Evolutionary conservation across 92 coral and sea anemone genomes (phyloP).

Genomic region (Anthopleura xanthogrammica): DNA sequence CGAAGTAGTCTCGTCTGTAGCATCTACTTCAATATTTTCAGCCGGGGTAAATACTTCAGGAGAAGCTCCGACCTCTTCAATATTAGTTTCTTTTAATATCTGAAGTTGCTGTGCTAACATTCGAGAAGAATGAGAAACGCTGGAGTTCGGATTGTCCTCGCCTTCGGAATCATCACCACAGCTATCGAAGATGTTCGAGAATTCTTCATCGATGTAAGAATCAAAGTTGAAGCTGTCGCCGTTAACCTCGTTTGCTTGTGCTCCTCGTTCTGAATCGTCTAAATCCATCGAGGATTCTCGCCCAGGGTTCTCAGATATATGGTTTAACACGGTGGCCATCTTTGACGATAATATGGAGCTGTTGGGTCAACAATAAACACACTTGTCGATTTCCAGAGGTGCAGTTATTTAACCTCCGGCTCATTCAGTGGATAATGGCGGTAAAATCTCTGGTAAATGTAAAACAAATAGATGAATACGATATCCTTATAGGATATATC

Average conservation of each 20-base stretch:
- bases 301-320: not conserved
- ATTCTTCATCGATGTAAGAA: slow-evolving; percentile 41
- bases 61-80: slow-evolving; percentile 13
- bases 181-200: not conserved
- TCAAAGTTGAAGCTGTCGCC: slow-evolving; percentile 21
- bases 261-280: slow-evolving; percentile 9
- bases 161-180: not conserved
- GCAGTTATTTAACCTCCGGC: not conserved
- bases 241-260: slow-evolving; percentile 10
- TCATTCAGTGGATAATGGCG: not conserved
- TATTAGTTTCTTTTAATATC: slow-evolving; percentile 21
- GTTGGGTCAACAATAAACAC: not conserved
- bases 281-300: slow-evolving; percentile 21
- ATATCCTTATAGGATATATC: not conserved
- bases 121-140: slow-evolving; percentile 4
- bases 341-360: not conserved
- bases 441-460: not conserved
- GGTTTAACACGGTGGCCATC: slow-evolving; percentile 6
- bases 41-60: not conserved
- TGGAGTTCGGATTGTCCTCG: slow-evolving; percentile 4
- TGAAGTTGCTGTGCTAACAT: slow-evolving; percentile 39
- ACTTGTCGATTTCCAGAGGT: slow-evolving; percentile 11
- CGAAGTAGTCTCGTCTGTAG: not conserved
- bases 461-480: not conserved
- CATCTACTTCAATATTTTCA: not conserved